These are phyloP conservation scores for Anthrax anthrax DNA, from an alignment of 2,888 invertebrate genomes.

Conservation along the genomic window DNA sequence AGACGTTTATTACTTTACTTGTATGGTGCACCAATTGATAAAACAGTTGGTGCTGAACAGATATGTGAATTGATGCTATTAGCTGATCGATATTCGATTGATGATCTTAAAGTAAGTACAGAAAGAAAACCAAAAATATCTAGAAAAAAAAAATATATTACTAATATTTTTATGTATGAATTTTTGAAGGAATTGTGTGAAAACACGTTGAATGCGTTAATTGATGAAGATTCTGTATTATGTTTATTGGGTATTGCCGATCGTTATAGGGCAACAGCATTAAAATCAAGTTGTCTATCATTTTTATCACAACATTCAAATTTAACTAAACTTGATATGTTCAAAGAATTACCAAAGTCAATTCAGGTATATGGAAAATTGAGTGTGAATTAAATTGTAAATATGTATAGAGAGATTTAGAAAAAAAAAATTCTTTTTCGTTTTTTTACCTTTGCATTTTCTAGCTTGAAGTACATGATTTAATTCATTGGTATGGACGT, in stretches of 20 bases:
- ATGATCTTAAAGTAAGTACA: constrained; percentile 38
- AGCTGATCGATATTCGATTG: constrained; percentile 47
- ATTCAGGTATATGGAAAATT: constrained; percentile 25
- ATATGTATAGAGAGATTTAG: neutral
- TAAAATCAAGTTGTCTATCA: constrained; percentile 27
- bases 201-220: constrained; percentile 41
- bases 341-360: constrained; percentile 24
- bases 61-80: constrained; percentile 48
- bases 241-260: constrained; percentile 51
- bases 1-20: constrained; percentile 46
- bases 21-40: constrained; percentile 45
- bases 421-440: neutral
- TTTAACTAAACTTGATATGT: constrained; percentile 26
- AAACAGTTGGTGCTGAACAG: constrained; percentile 37
- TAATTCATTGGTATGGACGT: constrained; percentile 30
- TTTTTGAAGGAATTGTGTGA: constrained; percentile 41
- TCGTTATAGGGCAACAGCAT: constrained; percentile 42
- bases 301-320: constrained; percentile 27
- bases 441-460: constrained; percentile 1
- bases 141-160: no score
- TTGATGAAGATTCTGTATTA: constrained; percentile 48
- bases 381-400: no score
- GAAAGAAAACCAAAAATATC: neutral
- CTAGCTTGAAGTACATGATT: constrained; percentile 27
- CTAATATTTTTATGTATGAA: neutral